phyloP scores from a whole-genome alignment of 2,113 vertebrate species.

The Daboia siamensis region DNA sequence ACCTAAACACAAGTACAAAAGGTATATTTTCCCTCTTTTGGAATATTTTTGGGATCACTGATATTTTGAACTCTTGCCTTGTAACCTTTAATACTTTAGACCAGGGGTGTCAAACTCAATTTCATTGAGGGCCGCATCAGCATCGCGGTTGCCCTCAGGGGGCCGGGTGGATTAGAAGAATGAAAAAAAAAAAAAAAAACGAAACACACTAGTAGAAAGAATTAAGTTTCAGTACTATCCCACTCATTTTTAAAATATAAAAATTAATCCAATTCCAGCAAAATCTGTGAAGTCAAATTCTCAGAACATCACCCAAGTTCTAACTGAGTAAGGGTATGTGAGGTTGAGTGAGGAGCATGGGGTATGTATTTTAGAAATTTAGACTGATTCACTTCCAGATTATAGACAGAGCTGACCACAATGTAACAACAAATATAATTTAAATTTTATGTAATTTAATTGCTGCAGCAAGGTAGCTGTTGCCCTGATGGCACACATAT shows the following conservation, averaged over 20 bases:
- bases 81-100: not conserved
- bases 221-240: not conserved
- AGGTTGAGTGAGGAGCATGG: not conserved
- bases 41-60: not conserved
- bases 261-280: not conserved
- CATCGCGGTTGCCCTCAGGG: too few relatives aligned
- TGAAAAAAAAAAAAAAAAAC: not conserved
- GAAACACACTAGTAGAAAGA: not conserved
- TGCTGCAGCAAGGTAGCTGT: not conserved
- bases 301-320: not conserved
- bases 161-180: too few relatives aligned
- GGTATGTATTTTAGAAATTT: not conserved
- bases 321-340: not conserved
- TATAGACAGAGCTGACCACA: not conserved
- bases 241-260: not conserved
- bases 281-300: not conserved
- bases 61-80: not conserved
- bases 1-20: not conserved
- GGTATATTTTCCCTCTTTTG: not conserved
- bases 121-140: too few relatives aligned
- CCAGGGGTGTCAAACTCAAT: too few relatives aligned
- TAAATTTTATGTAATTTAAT: not conserved
- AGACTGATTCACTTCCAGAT: not conserved
- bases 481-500: not conserved
- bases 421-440: not conserved